Conservation (phyloP, 2,113 vertebrate genomes). For the Cyrtonyx montezumae region DNA sequence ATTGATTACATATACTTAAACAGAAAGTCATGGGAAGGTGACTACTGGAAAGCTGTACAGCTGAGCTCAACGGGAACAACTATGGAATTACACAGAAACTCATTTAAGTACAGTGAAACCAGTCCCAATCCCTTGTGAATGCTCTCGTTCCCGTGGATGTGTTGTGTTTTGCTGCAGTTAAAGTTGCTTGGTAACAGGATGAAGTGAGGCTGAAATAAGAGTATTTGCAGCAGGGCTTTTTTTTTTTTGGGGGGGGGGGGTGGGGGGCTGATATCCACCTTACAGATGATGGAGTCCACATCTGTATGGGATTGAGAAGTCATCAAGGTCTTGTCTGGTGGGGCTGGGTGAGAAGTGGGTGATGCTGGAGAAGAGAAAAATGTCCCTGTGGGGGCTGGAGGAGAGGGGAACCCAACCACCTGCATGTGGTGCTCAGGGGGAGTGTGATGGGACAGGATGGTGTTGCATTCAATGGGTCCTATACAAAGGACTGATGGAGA, state of each 20-base stretch:
- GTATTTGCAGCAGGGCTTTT: neutral
- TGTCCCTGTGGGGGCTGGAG: neutral
- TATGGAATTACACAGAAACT: neutral
- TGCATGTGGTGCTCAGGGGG: neutral
- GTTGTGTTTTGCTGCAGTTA: neutral
- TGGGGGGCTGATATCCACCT: neutral
- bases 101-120: neutral
- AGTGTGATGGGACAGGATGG: neutral
- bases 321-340: neutral
- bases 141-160: neutral
- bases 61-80: neutral
- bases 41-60: neutral
- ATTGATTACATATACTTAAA: neutral
- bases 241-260: no score
- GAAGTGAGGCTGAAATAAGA: neutral
- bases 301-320: no score
- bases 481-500: neutral
- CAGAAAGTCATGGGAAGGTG: neutral
- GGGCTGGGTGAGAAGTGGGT: neutral
- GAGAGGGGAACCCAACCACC: neutral
- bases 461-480: neutral
- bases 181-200: constrained; percentile 3
- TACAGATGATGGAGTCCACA: neutral
- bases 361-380: neutral
- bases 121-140: rapidly evolving